These are phyloP conservation scores for Sebastes vulpes DNA, from an alignment of 2,797 vertebrate genomes.

Conservation along the genomic window DNA sequence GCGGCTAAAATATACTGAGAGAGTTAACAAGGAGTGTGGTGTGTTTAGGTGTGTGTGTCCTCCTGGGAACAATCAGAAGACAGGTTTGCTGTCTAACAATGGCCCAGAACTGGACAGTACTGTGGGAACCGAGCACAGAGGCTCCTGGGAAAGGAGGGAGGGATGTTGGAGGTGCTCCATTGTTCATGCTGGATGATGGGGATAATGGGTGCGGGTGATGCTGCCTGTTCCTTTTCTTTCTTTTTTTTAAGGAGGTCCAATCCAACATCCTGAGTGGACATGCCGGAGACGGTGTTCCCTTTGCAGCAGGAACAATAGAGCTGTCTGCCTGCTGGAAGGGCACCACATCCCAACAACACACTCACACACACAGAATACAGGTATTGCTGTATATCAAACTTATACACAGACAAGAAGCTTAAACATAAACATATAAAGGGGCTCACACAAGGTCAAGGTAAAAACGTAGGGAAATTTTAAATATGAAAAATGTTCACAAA, in stretches of 20 bases:
- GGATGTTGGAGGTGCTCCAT: slow-evolving; percentile 64
- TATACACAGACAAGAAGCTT: not conserved
- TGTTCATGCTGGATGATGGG: slow-evolving; percentile 73
- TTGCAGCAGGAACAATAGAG: slow-evolving; percentile 77
- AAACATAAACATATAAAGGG: not conserved
- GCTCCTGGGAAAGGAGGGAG: slow-evolving; percentile 70
- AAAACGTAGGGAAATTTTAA: not conserved
- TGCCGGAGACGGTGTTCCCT: slow-evolving; percentile 66
- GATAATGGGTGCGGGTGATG: slow-evolving; percentile 69
- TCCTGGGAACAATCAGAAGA: slow-evolving; percentile 64
- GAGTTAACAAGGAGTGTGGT: not conserved
- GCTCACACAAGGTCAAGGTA: not conserved
- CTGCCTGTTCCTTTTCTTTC: slow-evolving; percentile 38
- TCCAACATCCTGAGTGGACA: slow-evolving; percentile 82
- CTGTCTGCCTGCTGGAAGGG: slow-evolving; percentile 57
- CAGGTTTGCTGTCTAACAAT: slow-evolving; percentile 68
- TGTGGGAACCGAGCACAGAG: slow-evolving; percentile 74
- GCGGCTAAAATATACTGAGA: not conserved
- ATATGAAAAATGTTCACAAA: not conserved
- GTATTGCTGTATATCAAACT: not conserved
- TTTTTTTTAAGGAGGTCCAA: slow-evolving; percentile 49
- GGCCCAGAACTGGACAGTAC: slow-evolving; percentile 52
- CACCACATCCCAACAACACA: slow-evolving; percentile 48
- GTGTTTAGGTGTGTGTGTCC: slow-evolving; percentile 33
- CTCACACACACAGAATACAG: slow-evolving; percentile 4